A percentile compares a stretch with the other conserved stretches of the same genome.
These are phyloP conservation scores for Athripsodes cinereus DNA, from an alignment of 2,888 invertebrate species.

Conservation along the genomic window DNA sequence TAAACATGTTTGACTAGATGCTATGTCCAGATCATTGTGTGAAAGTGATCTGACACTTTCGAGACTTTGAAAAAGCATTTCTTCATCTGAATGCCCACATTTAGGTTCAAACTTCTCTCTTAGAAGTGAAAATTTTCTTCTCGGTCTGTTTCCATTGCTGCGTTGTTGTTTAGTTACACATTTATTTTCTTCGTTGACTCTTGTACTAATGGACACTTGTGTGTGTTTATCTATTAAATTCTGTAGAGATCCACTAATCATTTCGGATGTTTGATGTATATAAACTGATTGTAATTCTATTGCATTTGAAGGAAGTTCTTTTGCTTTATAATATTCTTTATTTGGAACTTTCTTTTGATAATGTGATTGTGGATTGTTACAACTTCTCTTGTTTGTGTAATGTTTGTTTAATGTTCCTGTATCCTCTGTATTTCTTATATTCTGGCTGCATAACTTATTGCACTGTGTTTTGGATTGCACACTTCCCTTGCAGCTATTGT, in stretches of 20 bases:
- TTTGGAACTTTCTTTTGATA: not conserved
- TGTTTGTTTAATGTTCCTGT: not conserved
- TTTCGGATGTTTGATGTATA: not conserved
- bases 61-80: slow-evolving; percentile 41
- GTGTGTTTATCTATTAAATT: slow-evolving; percentile 44
- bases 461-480: not conserved
- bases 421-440: not conserved
- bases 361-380: not conserved
- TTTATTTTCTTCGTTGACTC: slow-evolving; percentile 35
- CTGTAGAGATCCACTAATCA: slow-evolving; percentile 41
- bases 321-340: not conserved
- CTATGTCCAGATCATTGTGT: slow-evolving; percentile 27
- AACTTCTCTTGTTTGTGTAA: not conserved
- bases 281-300: not conserved
- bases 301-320: not conserved
- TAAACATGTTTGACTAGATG: slow-evolving; percentile 29
- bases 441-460: not conserved
- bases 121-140: slow-evolving; percentile 53
- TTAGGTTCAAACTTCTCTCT: slow-evolving; percentile 54
- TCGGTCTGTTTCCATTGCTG: slow-evolving; percentile 39
- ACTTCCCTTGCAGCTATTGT: no score
- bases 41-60: slow-evolving; percentile 32
- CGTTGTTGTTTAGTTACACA: slow-evolving; percentile 37
- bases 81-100: slow-evolving; percentile 44
- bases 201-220: slow-evolving; percentile 31